These are phyloP conservation scores for Steromphala cineraria DNA, from an alignment of 2,888 invertebrate species.

Conservation along the genomic window DNA sequence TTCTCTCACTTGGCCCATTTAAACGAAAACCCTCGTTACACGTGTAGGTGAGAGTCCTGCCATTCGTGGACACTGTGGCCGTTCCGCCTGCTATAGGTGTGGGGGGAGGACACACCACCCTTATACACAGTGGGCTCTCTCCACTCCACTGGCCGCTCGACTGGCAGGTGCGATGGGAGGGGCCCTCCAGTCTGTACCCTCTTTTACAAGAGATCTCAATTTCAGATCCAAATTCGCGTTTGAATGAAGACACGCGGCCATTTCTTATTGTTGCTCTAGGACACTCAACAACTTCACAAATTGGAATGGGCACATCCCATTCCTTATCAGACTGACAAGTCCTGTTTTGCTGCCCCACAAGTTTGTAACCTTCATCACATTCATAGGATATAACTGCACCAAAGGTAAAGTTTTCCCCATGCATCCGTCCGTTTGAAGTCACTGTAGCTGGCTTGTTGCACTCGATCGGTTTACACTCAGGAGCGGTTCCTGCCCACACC, in stretches of 20 bases:
- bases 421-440: constrained; percentile 75
- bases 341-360: constrained; percentile 43
- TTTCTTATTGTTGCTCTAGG: constrained; percentile 44
- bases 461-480: constrained; percentile 45
- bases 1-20: constrained; percentile 88
- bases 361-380: constrained; percentile 64
- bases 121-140: constrained; percentile 55
- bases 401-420: constrained; percentile 59
- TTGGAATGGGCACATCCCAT: constrained; percentile 65
- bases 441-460: constrained; percentile 53
- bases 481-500: constrained; percentile 45
- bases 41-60: constrained; percentile 39
- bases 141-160: constrained; percentile 70
- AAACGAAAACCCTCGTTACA: constrained; percentile 84
- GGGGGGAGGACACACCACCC: constrained; percentile 54
- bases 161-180: constrained; percentile 83
- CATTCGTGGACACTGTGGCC: constrained; percentile 28
- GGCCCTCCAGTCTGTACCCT: constrained; percentile 91
- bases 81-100: constrained; percentile 47
- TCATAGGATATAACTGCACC: constrained; percentile 56
- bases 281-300: constrained; percentile 66
- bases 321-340: constrained; percentile 56
- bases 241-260: constrained; percentile 52
- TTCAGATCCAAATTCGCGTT: constrained; percentile 47
- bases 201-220: constrained; percentile 88